Evolutionary conservation across 2,888 invertebrate genomes (phyloP), one percentile per base, ranked within the genome.

Genomic region (Acrocyrtus sp.): DNA sequence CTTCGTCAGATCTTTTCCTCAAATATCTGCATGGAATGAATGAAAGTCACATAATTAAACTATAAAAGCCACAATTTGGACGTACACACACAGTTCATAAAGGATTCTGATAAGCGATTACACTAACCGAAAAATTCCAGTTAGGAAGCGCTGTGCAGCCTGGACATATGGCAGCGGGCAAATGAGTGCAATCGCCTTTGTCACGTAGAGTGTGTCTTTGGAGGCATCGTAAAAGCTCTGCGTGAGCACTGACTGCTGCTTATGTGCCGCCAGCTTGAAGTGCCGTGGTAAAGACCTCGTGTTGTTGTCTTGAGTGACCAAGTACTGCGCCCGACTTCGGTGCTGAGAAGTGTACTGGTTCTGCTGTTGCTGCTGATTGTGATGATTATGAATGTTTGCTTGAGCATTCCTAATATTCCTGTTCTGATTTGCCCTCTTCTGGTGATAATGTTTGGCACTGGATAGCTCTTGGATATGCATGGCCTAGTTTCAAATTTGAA

Each of bases 201-300:
- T 93, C 83, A 97, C 98, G 87, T 91, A 95, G 78, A 99, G 88
- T 85, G 92, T 92, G 87, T 98, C 98, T 88, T 95, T 95, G 85
- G 91, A 89, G 83, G 94, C 91, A 86, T 98, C 96, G 86, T 95
- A 98, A 84, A 94, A 94, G 81, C 91, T 92, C 81, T 92, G 88
- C 73, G 93, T 92, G 8, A 79, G 76, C 5, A 82, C 69, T 8
- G 92, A 90, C 72, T 90, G 89, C 19, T 91, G 89, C 75, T 89
- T 88, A 83, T 92, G 92, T 5, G 91, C 90, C 39, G 91, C 89
- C 73, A 95, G 87, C 86, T 95, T 95, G 83, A 95, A 95, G 82
- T 95, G 95, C 73, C 95, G 88, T 4, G 96, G 95, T 74, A 96
- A 86, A 3, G 95, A 95, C 80, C 94, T 88, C 56, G 94, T 94